These are phyloP conservation scores for Dromococcyx pavoninus DNA, from an alignment of 2,797 vertebrate genomes.

Conservation along the genomic window DNA sequence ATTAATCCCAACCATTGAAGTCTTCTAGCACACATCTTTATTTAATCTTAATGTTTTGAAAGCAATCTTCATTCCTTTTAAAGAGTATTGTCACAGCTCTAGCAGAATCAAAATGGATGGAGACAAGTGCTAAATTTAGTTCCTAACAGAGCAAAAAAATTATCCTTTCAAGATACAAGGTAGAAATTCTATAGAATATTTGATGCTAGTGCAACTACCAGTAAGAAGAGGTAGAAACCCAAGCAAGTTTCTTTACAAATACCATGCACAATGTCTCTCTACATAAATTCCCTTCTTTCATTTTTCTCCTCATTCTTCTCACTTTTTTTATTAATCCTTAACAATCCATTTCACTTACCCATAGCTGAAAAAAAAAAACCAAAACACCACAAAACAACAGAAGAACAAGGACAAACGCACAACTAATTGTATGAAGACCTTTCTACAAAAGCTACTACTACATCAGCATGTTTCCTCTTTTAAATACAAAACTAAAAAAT, in stretches of 20 bases:
- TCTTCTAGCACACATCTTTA: too few species aligned
- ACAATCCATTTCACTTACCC: not conserved
- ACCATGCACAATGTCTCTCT: not conserved
- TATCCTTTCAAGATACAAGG: not conserved
- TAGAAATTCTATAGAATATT: not conserved
- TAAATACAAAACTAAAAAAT: slow-evolving; percentile 14
- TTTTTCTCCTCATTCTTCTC: not conserved
- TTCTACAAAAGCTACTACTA: not conserved
- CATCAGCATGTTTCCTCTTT: not conserved
- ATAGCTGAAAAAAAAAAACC: not conserved
- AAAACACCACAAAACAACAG: not conserved
- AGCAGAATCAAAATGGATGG: not conserved
- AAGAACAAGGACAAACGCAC: too few species aligned
- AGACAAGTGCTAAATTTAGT: not conserved
- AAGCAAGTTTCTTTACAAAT: not conserved
- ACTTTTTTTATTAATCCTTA: not conserved
- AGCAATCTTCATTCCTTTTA: not conserved
- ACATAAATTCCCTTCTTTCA: not conserved
- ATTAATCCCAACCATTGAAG: not conserved
- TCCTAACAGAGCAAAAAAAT: not conserved
- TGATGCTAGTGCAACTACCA: not conserved
- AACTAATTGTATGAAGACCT: not conserved
- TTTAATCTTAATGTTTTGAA: too few species aligned
- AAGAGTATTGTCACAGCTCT: not conserved
- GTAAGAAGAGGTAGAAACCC: not conserved